Conservation (phyloP, 2,113 vertebrate species). For the Oenanthe melanoleuca region DNA sequence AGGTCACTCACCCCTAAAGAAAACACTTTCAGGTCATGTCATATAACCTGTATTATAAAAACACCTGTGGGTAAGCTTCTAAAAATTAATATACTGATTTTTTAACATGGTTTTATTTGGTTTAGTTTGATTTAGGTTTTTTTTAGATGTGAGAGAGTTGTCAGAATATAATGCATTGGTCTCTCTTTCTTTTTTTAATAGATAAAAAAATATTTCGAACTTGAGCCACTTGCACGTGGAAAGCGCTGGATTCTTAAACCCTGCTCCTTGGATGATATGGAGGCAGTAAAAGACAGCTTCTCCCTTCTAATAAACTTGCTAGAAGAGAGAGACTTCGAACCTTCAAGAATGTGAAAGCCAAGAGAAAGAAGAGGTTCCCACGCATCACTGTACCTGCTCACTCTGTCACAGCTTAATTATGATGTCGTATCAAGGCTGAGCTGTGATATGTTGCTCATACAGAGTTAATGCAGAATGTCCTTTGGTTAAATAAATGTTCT, state of each 20-base stretch:
- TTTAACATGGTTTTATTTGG: not conserved
- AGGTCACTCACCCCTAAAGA: conserved; percentile 46
- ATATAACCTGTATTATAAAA: conserved; percentile 40
- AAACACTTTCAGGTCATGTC: conserved; percentile 55
- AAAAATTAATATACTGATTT: not conserved
- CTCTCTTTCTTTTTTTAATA: conserved; percentile 49
- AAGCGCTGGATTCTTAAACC: conserved; percentile 97
- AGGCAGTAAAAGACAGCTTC: conserved; percentile 92
- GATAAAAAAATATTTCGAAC: conserved; percentile 98
- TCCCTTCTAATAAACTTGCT: conserved; percentile 89
- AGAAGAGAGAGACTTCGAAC: conserved; percentile 91
- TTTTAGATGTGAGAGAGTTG: not conserved
- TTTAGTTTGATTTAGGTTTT: not conserved
- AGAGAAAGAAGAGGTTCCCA: not conserved
- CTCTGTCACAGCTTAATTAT: conserved; percentile 57
- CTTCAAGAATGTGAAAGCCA: conserved; percentile 86
- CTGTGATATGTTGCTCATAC: conserved; percentile 30
- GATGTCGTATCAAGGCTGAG: conserved; percentile 42
- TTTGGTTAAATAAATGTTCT: conserved; percentile 54
- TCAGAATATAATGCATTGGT: not conserved
- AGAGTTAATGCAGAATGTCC: conserved; percentile 42
- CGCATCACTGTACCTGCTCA: conserved; percentile 46
- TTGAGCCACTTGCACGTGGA: conserved; percentile 93
- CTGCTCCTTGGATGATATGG: conserved; percentile 87
- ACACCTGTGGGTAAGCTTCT: conserved; percentile 16